phyloP scores from a whole-genome alignment of 2,888 invertebrate genomes.

The Lithophane socia region DNA sequence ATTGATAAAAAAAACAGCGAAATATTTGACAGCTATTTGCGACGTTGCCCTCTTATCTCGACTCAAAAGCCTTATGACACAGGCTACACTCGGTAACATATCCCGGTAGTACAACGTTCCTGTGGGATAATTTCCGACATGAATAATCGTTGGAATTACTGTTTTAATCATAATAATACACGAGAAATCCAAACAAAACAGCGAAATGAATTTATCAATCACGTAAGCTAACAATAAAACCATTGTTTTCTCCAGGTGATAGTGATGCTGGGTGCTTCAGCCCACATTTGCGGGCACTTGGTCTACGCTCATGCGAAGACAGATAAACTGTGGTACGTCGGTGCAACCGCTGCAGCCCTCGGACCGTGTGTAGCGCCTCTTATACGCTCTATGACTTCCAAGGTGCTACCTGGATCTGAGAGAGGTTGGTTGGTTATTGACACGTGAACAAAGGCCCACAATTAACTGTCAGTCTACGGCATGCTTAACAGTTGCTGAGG shows the following conservation, averaged over 20 bases:
- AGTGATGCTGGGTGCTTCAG: constrained; percentile 93
- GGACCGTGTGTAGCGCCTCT: constrained; percentile 95
- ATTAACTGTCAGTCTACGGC: neutral
- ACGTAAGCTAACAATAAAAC: neutral
- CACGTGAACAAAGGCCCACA: neutral
- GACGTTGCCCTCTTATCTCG: neutral
- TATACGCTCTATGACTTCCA: constrained; percentile 95
- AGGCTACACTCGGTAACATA: neutral
- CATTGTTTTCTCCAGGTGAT: constrained; percentile 87
- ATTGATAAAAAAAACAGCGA: neutral
- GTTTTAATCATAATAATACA: neutral
- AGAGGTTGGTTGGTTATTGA: constrained; percentile 87
- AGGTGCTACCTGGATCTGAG: constrained; percentile 93
- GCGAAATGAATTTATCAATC: neutral
- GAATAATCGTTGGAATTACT: no score
- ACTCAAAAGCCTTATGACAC: neutral
- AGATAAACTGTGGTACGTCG: constrained; percentile 92
- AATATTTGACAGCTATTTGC: neutral
- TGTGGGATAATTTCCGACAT: neutral
- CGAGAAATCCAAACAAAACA: neutral
- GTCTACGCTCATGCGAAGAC: constrained; percentile 91
- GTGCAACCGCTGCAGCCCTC: constrained; percentile 93
- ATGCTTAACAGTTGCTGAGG: neutral
- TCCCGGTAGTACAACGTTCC: neutral
- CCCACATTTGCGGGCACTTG: constrained; percentile 92